phyloP scores from a whole-genome alignment of 2,797 vertebrate genomes.

The Platyrinchus mystaceus region DNA sequence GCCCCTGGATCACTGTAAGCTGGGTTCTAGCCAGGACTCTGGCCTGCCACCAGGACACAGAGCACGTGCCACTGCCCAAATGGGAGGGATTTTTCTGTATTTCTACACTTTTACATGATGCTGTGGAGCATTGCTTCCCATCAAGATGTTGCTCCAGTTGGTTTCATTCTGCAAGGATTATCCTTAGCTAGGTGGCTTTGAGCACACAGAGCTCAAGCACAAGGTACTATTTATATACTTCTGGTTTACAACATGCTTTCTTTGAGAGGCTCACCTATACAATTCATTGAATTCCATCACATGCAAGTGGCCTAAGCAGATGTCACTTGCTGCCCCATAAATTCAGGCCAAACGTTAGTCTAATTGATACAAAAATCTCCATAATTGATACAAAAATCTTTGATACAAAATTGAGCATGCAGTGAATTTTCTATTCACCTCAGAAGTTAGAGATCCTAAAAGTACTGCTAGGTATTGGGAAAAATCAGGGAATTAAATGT shows the following conservation, averaged over 20 bases:
- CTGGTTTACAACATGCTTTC: not conserved
- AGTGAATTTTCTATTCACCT: not conserved
- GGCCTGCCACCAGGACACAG: not conserved
- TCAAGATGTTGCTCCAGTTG: not conserved
- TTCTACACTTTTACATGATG: not conserved
- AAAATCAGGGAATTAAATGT: not conserved
- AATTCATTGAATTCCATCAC: not conserved
- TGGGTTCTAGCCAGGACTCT: not conserved
- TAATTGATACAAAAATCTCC: not conserved
- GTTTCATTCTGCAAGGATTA: not conserved
- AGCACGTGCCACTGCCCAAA: not conserved
- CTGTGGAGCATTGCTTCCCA: not conserved
- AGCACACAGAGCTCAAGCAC: not conserved
- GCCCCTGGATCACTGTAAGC: not conserved
- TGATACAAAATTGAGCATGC: not conserved
- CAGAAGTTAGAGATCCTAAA: not conserved
- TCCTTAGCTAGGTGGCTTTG: not conserved
- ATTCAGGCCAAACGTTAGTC: not conserved
- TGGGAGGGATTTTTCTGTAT: accelerated
- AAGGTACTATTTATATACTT: not conserved
- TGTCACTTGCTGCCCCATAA: not conserved
- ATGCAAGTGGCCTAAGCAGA: not conserved
- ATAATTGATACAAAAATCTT: not conserved
- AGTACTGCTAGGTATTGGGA: not conserved
- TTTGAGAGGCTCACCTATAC: not conserved